Conservation (phyloP, 2,888 invertebrate species). For the Polymixis flavicincta region DNA sequence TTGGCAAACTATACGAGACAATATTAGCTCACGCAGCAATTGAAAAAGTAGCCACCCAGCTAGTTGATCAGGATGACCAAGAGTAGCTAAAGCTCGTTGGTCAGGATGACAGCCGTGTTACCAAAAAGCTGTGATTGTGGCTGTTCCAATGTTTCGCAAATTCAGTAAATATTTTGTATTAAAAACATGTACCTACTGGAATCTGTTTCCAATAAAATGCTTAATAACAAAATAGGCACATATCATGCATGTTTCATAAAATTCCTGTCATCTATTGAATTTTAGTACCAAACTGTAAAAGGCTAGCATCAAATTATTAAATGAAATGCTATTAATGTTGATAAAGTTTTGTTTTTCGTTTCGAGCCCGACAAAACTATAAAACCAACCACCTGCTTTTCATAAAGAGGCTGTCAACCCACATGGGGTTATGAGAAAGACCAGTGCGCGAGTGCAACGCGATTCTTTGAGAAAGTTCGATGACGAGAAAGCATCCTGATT, state of each 20-base stretch:
- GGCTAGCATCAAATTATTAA: neutral
- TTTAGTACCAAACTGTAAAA: neutral
- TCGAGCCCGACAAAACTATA: neutral
- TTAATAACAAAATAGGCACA: neutral
- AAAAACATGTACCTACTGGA: neutral
- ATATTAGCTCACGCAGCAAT: neutral
- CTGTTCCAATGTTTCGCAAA: neutral
- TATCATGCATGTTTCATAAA: neutral
- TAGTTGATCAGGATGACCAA: too few relatives aligned
- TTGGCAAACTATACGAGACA: constrained; percentile 1
- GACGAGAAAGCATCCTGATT: neutral
- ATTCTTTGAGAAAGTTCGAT: neutral
- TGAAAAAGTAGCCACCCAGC: too few relatives aligned
- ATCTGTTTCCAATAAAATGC: neutral
- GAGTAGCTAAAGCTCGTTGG: too few relatives aligned
- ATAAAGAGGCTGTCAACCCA: neutral
- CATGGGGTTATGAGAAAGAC: neutral
- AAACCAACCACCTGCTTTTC: neutral
- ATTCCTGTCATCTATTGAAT: neutral
- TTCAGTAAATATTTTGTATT: neutral
- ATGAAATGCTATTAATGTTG: neutral
- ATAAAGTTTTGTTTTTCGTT: neutral
- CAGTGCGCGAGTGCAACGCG: neutral
- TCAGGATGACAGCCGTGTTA: too few relatives aligned
- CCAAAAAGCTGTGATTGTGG: too few relatives aligned